Evolutionary conservation across 2,113 vertebrate species (phyloP), one percentile per base, ranked within the genome.

Genomic region (Cavia porcellus): DNA sequence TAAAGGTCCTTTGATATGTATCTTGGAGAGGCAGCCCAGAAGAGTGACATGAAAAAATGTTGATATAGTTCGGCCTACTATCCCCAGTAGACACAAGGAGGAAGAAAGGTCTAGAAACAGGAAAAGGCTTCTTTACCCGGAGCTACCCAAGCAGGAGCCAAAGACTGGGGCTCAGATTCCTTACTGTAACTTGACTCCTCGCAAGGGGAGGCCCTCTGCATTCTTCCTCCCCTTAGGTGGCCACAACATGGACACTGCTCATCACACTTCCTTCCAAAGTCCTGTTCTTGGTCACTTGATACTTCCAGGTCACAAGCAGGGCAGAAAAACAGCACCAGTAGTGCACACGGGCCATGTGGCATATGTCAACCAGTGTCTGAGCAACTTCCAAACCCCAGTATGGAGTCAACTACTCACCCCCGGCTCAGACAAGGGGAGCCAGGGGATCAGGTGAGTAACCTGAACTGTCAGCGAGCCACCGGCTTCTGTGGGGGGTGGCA

Each of bases 291-390:
- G 96, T 28, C 97, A 94, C n/a, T 9, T 47, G 1, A 35, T 59
- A 59, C 84, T 13, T 59, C 94, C 87, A 86, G 93, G 81, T 95
- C 94, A 87, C 52, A 82, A 28, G 28, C 28, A 64, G 7, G 20
- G 38, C 12, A 70, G 61, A 79, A 97, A 92, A 94, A 22, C 62
- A 3, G 95, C 81, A 35, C 35, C n/a, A 47, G 74, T 38, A 82
- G 38, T 22, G 15, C 79, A 24, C 61, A 81, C 45, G 32, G 84
- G 89, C 59, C 86, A 83, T 4, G 7, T 12, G 64, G 96, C 98
- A 42, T 96, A 92, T 83, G n/a, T 96, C 90, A 98, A 98, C 83
- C 98, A 98, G 92, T 98, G 99, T 96, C 98, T 98, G 94, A 98
- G 96, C 1, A 98, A 99, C 88, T 99, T 98, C 94, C 98, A 97